Percentiles rank a stretch among this genome's conserved stretches.
phyloP scores from a whole-genome alignment of 2,888 invertebrate species.

The Hedya salicella region DNA sequence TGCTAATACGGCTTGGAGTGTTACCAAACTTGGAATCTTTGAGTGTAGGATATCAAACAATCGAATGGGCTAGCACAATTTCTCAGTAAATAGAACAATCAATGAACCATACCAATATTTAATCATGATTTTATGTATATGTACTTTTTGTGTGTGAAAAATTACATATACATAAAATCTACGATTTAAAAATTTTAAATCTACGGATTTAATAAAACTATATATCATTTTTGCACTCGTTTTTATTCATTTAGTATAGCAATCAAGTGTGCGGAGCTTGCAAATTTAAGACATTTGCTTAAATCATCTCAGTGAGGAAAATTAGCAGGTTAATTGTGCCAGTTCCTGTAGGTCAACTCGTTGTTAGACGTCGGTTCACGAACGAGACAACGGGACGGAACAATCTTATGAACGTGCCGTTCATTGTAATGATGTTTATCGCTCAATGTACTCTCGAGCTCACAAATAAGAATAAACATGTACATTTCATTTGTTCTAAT shows the following conservation, averaged over 20 bases:
- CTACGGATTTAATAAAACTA: too few species aligned
- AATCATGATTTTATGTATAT: too few species aligned
- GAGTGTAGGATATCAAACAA: neutral
- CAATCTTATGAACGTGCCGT: slow-evolving; percentile 22
- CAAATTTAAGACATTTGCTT: slow-evolving; percentile 15
- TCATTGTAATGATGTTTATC: slow-evolving; percentile 9
- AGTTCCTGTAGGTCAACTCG: slow-evolving; percentile 72
- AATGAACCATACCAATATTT: neutral
- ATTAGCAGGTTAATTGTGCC: slow-evolving; percentile 68
- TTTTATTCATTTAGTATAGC: too few species aligned
- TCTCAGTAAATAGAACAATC: neutral
- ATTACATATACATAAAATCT: too few species aligned
- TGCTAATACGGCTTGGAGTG: slow-evolving; percentile 18
- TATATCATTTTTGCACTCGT: too few species aligned
- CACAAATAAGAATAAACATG: neutral
- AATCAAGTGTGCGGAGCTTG: too few species aligned
- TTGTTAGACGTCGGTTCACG: slow-evolving; percentile 58
- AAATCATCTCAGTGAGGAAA: slow-evolving; percentile 53
- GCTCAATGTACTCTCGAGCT: neutral
- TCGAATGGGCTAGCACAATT: neutral
- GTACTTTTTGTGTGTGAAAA: too few species aligned
- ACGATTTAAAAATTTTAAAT: too few species aligned
- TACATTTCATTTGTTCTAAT: neutral
- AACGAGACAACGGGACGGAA: slow-evolving; percentile 39
- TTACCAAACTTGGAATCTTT: slow-evolving; percentile 11